A percentile compares a stretch with the other conserved stretches of the same genome.
Evolutionary conservation across 2,797 vertebrate species (phyloP).

Genomic region (Erpetoichthys calabaricus): DNA sequence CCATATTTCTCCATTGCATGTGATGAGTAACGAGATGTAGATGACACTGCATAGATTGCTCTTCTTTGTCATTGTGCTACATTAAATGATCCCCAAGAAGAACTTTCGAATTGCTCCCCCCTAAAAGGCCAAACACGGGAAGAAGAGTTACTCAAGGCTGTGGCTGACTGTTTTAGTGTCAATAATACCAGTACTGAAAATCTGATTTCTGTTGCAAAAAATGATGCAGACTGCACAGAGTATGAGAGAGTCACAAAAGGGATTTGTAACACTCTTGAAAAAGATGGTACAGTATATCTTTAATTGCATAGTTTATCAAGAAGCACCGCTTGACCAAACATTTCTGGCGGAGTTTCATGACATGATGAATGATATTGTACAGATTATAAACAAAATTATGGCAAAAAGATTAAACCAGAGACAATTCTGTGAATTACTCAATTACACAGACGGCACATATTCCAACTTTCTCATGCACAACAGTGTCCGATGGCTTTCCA

Average conservation of each 20-base stretch:
- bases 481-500: no score
- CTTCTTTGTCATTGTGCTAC: slow-evolving; percentile 15
- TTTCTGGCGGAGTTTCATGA: slow-evolving; percentile 1
- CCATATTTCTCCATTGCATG: slow-evolving; percentile 6
- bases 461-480: no score
- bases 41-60: slow-evolving; percentile 1
- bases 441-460: no score
- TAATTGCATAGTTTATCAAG: slow-evolving; percentile 24
- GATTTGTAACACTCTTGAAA: no score
- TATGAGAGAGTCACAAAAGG: no score
- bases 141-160: no score
- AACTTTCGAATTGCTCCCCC: slow-evolving; percentile 18
- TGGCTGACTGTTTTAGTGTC: slow-evolving; percentile 12
- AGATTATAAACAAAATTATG: slow-evolving; percentile 21
- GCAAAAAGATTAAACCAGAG: no score
- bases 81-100: slow-evolving; percentile 17
- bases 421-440: no score
- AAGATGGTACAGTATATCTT: slow-evolving; percentile 15
- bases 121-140: slow-evolving; percentile 23
- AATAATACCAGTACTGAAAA: slow-evolving; percentile 21
- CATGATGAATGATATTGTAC: slow-evolving; percentile 11
- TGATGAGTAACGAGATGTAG: slow-evolving; percentile 1
- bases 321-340: slow-evolving; percentile 19
- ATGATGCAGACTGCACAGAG: no score
- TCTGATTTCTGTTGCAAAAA: slow-evolving; percentile 9